Conservation (phyloP, 2,113 vertebrate genomes). For the Heliornis fulica region DNA sequence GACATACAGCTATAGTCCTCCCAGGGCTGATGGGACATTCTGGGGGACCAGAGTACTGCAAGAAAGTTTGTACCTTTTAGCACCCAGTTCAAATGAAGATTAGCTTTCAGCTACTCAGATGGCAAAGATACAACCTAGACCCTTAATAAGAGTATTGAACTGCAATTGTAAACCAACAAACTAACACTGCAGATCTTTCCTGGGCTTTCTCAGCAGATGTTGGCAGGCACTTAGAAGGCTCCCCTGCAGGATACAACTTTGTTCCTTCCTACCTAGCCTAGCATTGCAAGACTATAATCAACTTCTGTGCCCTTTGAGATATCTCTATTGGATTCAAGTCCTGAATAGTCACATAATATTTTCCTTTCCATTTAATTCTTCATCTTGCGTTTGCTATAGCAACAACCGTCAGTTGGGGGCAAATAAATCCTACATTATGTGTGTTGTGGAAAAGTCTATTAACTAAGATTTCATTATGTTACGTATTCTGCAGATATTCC, state of each 20-base stretch:
- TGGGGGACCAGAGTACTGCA: not conserved
- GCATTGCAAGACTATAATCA: not conserved
- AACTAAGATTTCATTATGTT: not conserved
- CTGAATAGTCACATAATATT: not conserved
- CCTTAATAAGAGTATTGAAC: not conserved
- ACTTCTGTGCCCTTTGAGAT: not conserved
- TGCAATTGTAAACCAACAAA: not conserved
- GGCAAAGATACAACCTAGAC: not conserved
- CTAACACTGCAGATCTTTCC: not conserved
- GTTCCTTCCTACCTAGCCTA: not conserved
- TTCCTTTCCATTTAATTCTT: not conserved
- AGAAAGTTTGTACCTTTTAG: not conserved
- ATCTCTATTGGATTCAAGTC: not conserved
- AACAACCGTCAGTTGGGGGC: not conserved
- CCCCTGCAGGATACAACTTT: not conserved
- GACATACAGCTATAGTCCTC: not conserved
- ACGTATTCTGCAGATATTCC: not conserved
- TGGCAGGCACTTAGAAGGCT: not conserved
- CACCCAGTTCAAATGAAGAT: not conserved
- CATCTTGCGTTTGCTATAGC: not conserved
- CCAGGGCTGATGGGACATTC: not conserved
- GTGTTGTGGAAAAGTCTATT: not conserved
- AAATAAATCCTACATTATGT: not conserved
- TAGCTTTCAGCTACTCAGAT: not conserved
- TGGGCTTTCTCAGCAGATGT: not conserved